Percentiles rank a stretch among this genome's conserved stretches.
phyloP scores from a whole-genome alignment of 2,888 invertebrate species.

The Tetrapedia diversipes region DNA sequence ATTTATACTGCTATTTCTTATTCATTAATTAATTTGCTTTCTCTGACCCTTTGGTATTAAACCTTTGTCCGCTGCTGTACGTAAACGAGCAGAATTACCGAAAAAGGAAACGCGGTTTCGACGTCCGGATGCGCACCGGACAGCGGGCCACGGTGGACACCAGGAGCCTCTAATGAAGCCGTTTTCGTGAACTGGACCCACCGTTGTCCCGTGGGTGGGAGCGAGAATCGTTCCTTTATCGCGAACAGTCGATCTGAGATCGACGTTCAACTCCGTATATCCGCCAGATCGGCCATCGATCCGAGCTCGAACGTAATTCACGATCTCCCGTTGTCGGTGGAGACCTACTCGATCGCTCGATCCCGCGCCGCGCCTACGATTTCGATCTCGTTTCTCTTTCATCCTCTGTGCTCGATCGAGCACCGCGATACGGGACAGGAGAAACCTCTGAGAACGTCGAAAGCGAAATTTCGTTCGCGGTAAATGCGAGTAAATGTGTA shows the following conservation, averaged over 20 bases:
- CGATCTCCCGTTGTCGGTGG: constrained; percentile 59
- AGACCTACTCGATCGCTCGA: constrained; percentile 39
- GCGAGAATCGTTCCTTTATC: constrained; percentile 70
- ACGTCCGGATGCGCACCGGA: constrained; percentile 8
- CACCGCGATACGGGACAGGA: no score
- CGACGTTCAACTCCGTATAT: constrained; percentile 59
- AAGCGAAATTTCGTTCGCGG: no score
- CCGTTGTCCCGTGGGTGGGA: constrained; percentile 70
- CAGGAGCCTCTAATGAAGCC: constrained; percentile 72
- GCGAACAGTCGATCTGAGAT: constrained; percentile 69
- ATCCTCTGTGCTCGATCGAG: not conserved
- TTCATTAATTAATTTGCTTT: no score
- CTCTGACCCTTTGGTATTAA: no score
- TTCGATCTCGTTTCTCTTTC: constrained; percentile 13
- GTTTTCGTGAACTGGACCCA: constrained; percentile 70
- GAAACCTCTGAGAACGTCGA: no score
- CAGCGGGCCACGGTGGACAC: constrained; percentile 38
- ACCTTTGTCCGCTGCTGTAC: no score
- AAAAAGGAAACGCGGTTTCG: constrained; percentile 1
- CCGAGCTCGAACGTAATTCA: constrained; percentile 63
- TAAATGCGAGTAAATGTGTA: no score
- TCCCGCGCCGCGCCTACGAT: constrained; percentile 17
- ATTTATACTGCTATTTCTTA: no score
- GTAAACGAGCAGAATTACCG: not conserved
- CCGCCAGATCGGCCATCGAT: constrained; percentile 66